phyloP scores from a whole-genome alignment of 2,888 invertebrate species.

The Cyclophora albipunctata region DNA sequence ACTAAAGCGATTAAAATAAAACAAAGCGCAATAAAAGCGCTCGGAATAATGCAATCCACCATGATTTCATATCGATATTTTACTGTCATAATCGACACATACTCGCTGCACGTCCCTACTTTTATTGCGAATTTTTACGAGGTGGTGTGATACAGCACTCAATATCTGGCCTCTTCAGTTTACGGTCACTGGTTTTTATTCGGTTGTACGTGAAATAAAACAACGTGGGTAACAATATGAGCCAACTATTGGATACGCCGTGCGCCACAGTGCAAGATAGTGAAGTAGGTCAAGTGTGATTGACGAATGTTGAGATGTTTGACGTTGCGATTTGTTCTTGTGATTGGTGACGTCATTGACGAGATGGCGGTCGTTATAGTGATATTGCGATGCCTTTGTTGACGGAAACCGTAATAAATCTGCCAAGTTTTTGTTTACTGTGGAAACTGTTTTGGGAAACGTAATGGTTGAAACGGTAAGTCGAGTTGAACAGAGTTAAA shows the following conservation, averaged over 20 bases:
- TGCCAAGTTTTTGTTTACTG: too few species aligned
- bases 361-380: too few species aligned
- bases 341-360: too few species aligned
- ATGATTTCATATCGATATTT: too few species aligned
- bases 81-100: constrained; percentile 6
- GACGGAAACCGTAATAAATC: too few species aligned
- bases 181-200: constrained; percentile 63
- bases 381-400: background rate
- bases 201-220: constrained; percentile 36
- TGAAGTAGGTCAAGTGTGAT: background rate
- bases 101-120: constrained; percentile 11
- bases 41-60: too few species aligned
- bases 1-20: too few species aligned
- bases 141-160: constrained; percentile 41
- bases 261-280: background rate
- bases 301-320: background rate
- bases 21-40: too few species aligned
- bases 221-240: constrained; percentile 20
- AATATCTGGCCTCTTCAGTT: constrained; percentile 59
- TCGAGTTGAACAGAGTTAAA: too few species aligned
- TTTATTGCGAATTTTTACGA: constrained; percentile 19
- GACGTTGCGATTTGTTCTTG: too few species aligned
- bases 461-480: too few species aligned
- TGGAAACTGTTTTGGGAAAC: too few species aligned
- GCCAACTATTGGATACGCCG: background rate